These are phyloP conservation scores for Monopterus albus DNA, from an alignment of 2,113 vertebrate species.

Conservation along the genomic window DNA sequence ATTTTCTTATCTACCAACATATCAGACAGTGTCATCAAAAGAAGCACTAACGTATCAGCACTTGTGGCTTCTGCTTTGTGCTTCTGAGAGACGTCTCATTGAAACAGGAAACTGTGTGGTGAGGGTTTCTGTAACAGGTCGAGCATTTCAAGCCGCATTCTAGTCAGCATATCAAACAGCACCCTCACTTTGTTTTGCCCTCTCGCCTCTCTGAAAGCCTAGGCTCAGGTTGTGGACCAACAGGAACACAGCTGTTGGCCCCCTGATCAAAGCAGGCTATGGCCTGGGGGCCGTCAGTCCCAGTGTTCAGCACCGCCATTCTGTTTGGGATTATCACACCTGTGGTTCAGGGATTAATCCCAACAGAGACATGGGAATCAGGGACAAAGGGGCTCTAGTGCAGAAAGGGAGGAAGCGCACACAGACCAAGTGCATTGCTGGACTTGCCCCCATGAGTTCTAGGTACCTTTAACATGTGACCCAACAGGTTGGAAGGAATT, in stretches of 20 bases:
- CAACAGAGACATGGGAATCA: slow-evolving; percentile 75
- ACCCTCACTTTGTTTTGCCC: slow-evolving; percentile 28
- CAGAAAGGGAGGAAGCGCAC: slow-evolving; percentile 13
- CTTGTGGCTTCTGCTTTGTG: too few species aligned
- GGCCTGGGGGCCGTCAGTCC: slow-evolving; percentile 59
- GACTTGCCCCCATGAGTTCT: slow-evolving; percentile 11
- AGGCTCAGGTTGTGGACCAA: slow-evolving; percentile 34
- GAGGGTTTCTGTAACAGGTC: too few species aligned
- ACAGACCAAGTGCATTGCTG: background rate
- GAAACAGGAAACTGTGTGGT: too few species aligned
- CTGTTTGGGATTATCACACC: slow-evolving; percentile 82
- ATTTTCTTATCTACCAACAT: background rate
- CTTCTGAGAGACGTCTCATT: too few species aligned
- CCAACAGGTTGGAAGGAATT: too few species aligned
- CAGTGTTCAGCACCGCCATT: slow-evolving; percentile 61
- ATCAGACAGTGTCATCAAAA: too few species aligned
- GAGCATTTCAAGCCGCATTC: too few species aligned
- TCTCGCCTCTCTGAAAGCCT: background rate
- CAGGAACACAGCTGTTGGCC: slow-evolving; percentile 44
- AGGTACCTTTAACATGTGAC: background rate
- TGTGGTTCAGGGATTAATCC: slow-evolving; percentile 82
- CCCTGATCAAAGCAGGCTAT: slow-evolving; percentile 74
- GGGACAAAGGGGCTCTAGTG: slow-evolving; percentile 25
- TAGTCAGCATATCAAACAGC: too few species aligned
- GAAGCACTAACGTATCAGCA: too few species aligned